Conservation (phyloP, 2,888 invertebrate genomes). For the Synanthedon andrenaeformis region DNA sequence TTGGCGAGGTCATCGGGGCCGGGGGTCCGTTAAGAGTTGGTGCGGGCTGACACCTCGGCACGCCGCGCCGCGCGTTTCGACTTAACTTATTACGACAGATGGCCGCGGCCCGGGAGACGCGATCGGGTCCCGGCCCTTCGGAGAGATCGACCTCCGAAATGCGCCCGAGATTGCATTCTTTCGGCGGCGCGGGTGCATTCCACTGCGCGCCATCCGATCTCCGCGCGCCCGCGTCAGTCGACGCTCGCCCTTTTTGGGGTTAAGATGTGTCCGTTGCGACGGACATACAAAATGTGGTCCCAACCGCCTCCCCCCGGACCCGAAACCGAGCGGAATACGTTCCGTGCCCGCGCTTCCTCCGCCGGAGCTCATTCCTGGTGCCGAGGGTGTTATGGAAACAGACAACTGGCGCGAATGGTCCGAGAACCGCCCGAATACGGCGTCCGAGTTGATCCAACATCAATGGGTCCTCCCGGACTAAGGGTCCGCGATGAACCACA, state of each 20-base stretch:
- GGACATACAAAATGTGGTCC: conserved; percentile 68
- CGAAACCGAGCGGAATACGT: conserved; percentile 20
- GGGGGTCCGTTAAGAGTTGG: conserved; percentile 47
- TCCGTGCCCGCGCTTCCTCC: conserved; percentile 44
- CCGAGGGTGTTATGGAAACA: conserved; percentile 37
- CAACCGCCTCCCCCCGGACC: conserved; percentile 59
- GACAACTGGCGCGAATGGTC: conserved; percentile 55
- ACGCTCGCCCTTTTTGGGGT: conserved; percentile 70
- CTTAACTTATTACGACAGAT: conserved; percentile 69
- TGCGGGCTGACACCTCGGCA: conserved; percentile 44
- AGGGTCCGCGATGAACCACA: conserved; percentile 52
- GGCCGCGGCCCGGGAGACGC: conserved; percentile 59
- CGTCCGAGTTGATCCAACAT: conserved; percentile 51
- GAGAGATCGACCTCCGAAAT: conserved; percentile 71
- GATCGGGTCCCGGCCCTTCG: conserved; percentile 58
- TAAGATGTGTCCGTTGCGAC: conserved; percentile 68
- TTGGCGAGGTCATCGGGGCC: conserved; percentile 40
- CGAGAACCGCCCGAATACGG: conserved; percentile 54
- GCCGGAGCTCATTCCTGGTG: conserved; percentile 39
- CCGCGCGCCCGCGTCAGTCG: conserved; percentile 65
- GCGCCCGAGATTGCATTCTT: conserved; percentile 72
- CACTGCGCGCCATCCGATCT: conserved; percentile 62
- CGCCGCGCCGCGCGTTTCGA: conserved; percentile 63
- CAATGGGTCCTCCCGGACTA: conserved; percentile 43
- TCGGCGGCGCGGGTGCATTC: conserved; percentile 71